Percentiles rank a stretch among this genome's conserved stretches.
These are phyloP conservation scores for Grammomys dolichurus DNA, from an alignment of 2,113 vertebrate genomes.

Conservation along the genomic window DNA sequence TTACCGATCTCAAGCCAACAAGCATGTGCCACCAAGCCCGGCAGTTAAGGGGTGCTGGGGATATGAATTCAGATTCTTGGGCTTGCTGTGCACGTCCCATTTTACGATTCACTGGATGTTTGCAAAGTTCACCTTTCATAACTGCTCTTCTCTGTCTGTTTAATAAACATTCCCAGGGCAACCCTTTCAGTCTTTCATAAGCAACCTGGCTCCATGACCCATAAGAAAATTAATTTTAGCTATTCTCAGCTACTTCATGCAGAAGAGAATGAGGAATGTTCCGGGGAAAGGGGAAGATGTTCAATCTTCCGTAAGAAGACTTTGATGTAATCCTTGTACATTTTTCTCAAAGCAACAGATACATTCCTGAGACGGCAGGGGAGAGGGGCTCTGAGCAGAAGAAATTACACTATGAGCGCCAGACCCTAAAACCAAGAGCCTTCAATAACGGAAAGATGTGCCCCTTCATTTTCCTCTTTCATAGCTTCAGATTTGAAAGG, in stretches of 20 bases:
- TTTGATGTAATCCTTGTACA: not conserved
- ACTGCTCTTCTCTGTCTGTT: conserved; percentile 50
- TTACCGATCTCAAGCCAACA: conserved; percentile 15
- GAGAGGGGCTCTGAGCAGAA: conserved; percentile 20
- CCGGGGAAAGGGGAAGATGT: not conserved
- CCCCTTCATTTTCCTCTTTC: conserved; percentile 34
- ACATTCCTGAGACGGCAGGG: not conserved
- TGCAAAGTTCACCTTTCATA: conserved; percentile 59
- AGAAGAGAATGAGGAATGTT: conserved; percentile 48
- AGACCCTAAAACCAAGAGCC: conserved; percentile 38
- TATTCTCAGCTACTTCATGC: conserved; percentile 13
- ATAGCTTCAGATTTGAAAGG: conserved; percentile 3
- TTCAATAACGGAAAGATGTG: conserved; percentile 45
- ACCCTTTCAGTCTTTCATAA: conserved; percentile 42
- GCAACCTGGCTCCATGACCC: conserved; percentile 17
- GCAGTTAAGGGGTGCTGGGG: not conserved
- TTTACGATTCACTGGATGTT: conserved; percentile 41
- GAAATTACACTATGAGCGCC: conserved; percentile 47
- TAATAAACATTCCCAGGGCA: conserved; percentile 56
- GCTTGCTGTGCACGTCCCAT: not conserved
- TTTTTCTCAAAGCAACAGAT: conserved; percentile 63
- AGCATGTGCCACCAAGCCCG: not conserved
- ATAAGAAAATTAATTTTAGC: conserved; percentile 36
- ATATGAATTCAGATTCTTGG: not conserved
- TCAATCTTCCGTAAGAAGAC: not conserved